Conservation (phyloP, 2,113 vertebrate species). For the Orycteropus afer region DNA sequence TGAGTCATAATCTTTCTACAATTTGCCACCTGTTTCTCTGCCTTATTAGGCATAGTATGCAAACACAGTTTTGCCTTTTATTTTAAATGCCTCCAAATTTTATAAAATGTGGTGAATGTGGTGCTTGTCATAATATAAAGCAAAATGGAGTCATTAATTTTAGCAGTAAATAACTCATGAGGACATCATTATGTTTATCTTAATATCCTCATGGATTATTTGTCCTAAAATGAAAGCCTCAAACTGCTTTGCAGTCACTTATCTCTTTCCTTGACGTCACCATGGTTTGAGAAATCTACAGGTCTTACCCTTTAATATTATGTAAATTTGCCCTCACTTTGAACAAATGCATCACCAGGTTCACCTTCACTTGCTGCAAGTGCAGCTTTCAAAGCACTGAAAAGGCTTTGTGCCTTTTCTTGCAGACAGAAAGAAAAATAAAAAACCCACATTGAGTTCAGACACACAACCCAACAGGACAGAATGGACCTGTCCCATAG, state of each 20-base stretch:
- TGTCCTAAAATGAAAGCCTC: background rate
- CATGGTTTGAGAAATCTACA: background rate
- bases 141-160: background rate
- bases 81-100: background rate
- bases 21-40: background rate
- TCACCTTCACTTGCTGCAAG: too few relatives aligned
- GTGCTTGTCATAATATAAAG: background rate
- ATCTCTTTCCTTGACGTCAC: background rate
- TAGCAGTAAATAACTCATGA: background rate
- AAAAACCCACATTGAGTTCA: too few relatives aligned
- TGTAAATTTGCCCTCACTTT: too few relatives aligned
- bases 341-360: too few relatives aligned
- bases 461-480: too few relatives aligned
- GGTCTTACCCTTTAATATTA: too few relatives aligned
- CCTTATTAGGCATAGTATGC: background rate
- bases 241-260: background rate
- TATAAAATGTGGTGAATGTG: background rate
- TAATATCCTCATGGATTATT: background rate
- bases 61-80: background rate
- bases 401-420: too few relatives aligned
- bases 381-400: too few relatives aligned
- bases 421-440: too few relatives aligned
- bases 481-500: too few relatives aligned
- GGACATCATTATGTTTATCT: background rate
- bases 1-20: constrained; percentile 6